Evolutionary conservation across 1,140 invertebrate genomes (phyloP).

Genomic region (Philopotamus ludificatus): DNA sequence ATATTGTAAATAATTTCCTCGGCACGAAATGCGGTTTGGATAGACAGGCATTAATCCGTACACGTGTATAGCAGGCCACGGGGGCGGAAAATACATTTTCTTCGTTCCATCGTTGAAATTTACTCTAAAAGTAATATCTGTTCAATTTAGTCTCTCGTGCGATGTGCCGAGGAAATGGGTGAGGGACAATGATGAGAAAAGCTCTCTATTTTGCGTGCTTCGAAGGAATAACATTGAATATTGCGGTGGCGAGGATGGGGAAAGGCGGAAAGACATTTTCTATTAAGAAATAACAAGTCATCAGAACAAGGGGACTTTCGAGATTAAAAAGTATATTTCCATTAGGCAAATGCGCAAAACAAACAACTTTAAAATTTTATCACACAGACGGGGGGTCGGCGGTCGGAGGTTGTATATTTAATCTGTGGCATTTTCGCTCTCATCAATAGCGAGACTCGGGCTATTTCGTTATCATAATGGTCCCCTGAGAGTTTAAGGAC

Average conservation of each 20-base stretch:
- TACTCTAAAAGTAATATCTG: slow-evolving; percentile 31
- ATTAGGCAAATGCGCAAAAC: not conserved
- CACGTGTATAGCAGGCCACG: not conserved
- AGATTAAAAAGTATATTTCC: slow-evolving; percentile 16
- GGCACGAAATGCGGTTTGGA: too few species aligned
- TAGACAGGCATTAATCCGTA: too few species aligned
- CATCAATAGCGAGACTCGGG: too few species aligned
- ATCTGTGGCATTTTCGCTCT: too few species aligned
- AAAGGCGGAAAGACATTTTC: slow-evolving; percentile 4
- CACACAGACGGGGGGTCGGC: too few species aligned
- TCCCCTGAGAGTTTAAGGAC: too few species aligned
- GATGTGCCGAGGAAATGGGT: slow-evolving; percentile 22
- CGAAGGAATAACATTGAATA: slow-evolving; percentile 26
- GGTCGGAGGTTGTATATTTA: too few species aligned
- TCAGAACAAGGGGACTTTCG: not conserved
- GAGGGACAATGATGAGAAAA: slow-evolving; percentile 23
- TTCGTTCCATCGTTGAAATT: not conserved
- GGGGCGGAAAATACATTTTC: not conserved
- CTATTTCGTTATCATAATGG: too few species aligned
- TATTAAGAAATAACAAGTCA: slow-evolving; percentile 28
- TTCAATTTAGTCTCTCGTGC: slow-evolving; percentile 31
- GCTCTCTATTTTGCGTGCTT: slow-evolving; percentile 30
- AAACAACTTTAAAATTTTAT: too few species aligned
- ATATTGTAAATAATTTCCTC: too few species aligned
- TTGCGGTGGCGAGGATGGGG: slow-evolving; percentile 4